Evolutionary conservation across 2,113 vertebrate genomes (phyloP).

Genomic region (Baryphthengus martii): DNA sequence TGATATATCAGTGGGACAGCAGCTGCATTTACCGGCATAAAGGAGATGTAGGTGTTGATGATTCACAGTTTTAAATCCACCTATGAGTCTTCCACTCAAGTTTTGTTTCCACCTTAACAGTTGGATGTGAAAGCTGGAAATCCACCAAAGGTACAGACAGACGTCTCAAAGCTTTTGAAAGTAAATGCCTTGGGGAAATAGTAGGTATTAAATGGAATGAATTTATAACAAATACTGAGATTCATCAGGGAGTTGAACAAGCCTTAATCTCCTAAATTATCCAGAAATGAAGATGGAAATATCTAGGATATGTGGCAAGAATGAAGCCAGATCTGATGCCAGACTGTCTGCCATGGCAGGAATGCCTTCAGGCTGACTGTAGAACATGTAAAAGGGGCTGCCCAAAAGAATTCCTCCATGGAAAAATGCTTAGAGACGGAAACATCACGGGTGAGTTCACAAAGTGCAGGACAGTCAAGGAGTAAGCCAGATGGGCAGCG

Average conservation of each 20-base stretch:
- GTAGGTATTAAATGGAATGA: slow-evolving; percentile 50
- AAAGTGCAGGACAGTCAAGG: neutral
- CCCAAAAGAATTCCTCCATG: neutral
- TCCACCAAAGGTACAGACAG: slow-evolving; percentile 45
- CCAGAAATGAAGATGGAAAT: slow-evolving; percentile 59
- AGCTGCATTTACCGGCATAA: neutral
- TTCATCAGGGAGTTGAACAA: slow-evolving; percentile 34
- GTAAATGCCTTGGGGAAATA: slow-evolving; percentile 48
- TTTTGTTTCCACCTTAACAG: slow-evolving; percentile 53
- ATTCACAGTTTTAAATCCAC: neutral
- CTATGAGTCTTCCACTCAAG: neutral
- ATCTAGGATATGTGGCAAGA: slow-evolving; percentile 55
- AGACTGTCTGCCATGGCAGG: slow-evolving; percentile 45
- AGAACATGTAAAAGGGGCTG: neutral
- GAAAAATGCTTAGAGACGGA: neutral
- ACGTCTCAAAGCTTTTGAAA: slow-evolving; percentile 47
- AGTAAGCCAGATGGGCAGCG: neutral
- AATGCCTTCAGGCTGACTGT: slow-evolving; percentile 9
- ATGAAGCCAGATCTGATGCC: slow-evolving; percentile 47
- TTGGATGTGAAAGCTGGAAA: slow-evolving; percentile 44
- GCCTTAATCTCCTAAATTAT: slow-evolving; percentile 65
- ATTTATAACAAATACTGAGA: slow-evolving; percentile 60
- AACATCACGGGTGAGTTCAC: neutral
- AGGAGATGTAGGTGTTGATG: neutral
- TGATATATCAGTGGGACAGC: neutral